Evolutionary conservation across 2,113 vertebrate species (phyloP).

Genomic region (Sula dactylatra): DNA sequence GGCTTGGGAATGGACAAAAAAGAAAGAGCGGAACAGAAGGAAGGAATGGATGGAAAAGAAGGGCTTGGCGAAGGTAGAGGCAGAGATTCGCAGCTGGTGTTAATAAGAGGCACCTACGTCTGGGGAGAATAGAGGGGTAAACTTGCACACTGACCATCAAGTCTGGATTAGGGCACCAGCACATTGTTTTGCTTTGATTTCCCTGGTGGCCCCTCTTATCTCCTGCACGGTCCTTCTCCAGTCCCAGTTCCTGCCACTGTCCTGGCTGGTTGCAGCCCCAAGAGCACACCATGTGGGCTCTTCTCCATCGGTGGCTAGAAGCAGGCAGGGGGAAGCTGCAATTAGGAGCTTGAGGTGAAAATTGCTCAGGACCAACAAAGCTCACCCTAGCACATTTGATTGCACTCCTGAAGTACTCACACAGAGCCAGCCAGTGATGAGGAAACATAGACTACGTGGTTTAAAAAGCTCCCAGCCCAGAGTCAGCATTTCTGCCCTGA

Average conservation of each 20-base stretch:
- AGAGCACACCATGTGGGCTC: fast-evolving
- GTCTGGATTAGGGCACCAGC: background rate
- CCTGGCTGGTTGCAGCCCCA: background rate
- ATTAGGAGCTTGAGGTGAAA: background rate
- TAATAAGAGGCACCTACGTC: background rate
- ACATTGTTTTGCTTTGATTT: background rate
- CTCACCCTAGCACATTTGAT: background rate
- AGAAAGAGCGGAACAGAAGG: background rate
- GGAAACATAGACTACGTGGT: background rate
- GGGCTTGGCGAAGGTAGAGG: background rate
- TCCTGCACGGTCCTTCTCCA: background rate
- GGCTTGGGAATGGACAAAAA: background rate
- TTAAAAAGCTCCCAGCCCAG: constrained; percentile 38
- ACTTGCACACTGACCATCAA: background rate
- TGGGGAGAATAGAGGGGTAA: background rate
- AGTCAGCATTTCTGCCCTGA: constrained; percentile 58
- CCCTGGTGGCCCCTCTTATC: background rate
- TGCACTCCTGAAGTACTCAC: background rate
- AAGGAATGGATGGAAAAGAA: background rate
- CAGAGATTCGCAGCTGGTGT: background rate
- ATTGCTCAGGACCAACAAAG: background rate
- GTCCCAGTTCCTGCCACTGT: background rate
- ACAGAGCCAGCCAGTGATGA: background rate
- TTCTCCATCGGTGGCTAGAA: background rate
- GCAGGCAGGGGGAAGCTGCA: background rate